Evolutionary conservation across 2,113 vertebrate genomes (phyloP).

Genomic region (Crotalus helleri): DNA sequence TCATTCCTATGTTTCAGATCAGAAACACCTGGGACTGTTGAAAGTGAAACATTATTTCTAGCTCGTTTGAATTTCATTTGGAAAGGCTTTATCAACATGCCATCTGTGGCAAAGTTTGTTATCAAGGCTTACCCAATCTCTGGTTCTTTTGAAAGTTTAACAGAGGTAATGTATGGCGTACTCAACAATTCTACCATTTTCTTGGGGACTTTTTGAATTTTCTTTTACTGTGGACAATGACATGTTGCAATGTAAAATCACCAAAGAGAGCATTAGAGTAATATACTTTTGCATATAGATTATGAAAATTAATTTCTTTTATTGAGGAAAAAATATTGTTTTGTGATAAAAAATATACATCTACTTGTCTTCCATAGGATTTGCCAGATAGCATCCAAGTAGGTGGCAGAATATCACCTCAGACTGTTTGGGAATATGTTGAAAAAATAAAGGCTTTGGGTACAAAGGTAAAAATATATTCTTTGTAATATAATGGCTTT

Average conservation of each 20-base stretch:
- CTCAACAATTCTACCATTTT: neutral
- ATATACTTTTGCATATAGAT: neutral
- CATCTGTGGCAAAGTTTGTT: constrained; percentile 90
- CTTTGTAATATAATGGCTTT: neutral
- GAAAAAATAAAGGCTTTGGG: constrained; percentile 98
- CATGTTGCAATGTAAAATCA: neutral
- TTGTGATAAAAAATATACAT: constrained; percentile 21
- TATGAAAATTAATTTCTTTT: neutral
- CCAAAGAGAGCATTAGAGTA: neutral
- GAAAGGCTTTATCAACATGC: constrained; percentile 97
- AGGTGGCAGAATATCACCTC: constrained; percentile 94
- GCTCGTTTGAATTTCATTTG: constrained; percentile 85
- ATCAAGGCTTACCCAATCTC: constrained; percentile 95
- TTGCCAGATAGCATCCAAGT: constrained; percentile 95
- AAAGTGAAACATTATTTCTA: constrained; percentile 87
- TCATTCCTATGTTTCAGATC: constrained; percentile 46
- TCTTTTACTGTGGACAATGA: neutral
- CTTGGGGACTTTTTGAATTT: neutral
- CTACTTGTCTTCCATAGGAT: constrained; percentile 72
- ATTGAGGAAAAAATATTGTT: neutral
- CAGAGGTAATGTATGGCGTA: constrained; percentile 74
- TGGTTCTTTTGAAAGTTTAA: constrained; percentile 87
- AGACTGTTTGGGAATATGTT: constrained; percentile 97
- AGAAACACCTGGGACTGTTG: constrained; percentile 77
- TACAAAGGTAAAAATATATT: constrained; percentile 81